A percentile compares a stretch with the other conserved stretches of the same genome.
Conservation (phyloP, 1,140 invertebrate genomes). For the Brachionus angularis region DNA sequence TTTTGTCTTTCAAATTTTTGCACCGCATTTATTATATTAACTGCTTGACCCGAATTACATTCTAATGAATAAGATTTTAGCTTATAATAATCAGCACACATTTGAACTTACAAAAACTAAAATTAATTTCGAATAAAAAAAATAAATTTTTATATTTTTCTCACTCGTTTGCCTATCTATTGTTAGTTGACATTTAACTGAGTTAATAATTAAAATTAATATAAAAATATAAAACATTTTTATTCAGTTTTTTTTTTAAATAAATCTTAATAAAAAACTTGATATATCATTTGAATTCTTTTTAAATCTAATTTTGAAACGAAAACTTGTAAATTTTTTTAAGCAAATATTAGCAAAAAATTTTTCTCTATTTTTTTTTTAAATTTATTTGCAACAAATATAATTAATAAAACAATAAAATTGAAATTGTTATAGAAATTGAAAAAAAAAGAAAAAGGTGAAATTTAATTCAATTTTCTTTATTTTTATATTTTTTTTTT, state of each 20-base stretch:
- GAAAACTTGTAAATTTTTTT: too few relatives aligned
- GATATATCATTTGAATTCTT: too few relatives aligned
- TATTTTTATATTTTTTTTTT: too few relatives aligned
- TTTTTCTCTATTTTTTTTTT: too few relatives aligned
- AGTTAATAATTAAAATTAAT: background rate
- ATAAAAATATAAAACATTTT: background rate
- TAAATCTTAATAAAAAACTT: background rate
- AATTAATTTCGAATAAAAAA: background rate
- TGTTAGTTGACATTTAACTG: background rate
- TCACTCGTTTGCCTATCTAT: background rate
- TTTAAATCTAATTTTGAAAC: too few relatives aligned
- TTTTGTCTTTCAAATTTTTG: conserved; percentile 37
- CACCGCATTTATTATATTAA: conserved; percentile 3
- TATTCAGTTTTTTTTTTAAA: background rate
- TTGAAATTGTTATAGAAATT: too few relatives aligned
- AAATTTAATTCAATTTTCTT: too few relatives aligned
- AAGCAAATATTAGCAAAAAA: too few relatives aligned
- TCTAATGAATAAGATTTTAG: conserved; percentile 30
- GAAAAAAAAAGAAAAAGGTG: too few relatives aligned
- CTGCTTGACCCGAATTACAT: conserved; percentile 10
- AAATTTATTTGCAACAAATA: too few relatives aligned
- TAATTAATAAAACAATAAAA: too few relatives aligned
- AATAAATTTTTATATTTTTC: background rate
- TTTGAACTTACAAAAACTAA: conserved; percentile 16
- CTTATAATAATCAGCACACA: conserved; percentile 36